These are phyloP conservation scores for Anarrhichthys ocellatus DNA, from an alignment of 2,113 vertebrate genomes.

Conservation along the genomic window DNA sequence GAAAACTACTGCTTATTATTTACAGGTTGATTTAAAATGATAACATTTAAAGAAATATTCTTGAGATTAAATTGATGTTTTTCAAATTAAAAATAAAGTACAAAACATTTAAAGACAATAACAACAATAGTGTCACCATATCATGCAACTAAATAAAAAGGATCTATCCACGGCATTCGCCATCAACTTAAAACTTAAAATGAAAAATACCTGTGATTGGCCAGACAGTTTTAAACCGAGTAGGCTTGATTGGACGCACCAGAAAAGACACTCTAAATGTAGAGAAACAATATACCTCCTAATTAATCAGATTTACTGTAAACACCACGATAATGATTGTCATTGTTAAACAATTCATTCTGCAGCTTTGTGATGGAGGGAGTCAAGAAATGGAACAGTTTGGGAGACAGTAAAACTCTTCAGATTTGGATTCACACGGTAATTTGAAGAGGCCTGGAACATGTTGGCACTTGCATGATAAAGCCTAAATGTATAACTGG, in stretches of 20 bases:
- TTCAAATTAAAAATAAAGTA: neutral
- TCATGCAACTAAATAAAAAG: neutral
- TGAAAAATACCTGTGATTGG: neutral
- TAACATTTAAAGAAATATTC: neutral
- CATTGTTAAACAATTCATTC: neutral
- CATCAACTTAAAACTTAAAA: neutral
- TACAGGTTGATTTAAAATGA: neutral
- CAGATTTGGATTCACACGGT: constrained; percentile 9
- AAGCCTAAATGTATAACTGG: neutral
- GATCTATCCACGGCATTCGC: neutral
- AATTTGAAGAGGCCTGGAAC: constrained; percentile 19
- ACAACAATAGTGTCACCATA: neutral
- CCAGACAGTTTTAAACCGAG: neutral
- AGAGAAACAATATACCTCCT: neutral
- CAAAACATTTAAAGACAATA: neutral
- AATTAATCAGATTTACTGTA: neutral
- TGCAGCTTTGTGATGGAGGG: neutral
- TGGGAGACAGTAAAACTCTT: neutral
- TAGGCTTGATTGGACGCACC: neutral
- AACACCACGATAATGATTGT: neutral
- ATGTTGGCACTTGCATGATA: constrained; percentile 26
- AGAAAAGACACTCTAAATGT: neutral
- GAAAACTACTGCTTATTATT: neutral
- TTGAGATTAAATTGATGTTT: neutral
- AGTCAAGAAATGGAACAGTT: neutral